Base-by-base conservation (phyloP, 2,113 vertebrate genomes). In the Catharus minimus region DNA sequence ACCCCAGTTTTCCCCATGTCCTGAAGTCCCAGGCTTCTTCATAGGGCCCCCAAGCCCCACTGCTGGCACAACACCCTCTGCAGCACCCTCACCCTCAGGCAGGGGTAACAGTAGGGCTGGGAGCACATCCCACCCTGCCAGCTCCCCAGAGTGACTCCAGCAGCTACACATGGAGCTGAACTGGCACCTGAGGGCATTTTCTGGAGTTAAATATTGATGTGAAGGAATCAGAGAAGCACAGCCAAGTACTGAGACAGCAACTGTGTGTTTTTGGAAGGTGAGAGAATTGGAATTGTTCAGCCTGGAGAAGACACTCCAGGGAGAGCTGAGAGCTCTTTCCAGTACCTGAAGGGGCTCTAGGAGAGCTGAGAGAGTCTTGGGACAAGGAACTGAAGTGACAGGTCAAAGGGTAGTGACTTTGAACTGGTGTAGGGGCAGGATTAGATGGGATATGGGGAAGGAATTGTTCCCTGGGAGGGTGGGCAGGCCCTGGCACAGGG, bases 1-100 rank as follows among this genome's bases (percentile, higher is more conserved):
- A 7, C 21, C 19, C 67, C 2, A 0, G 0, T 18, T 20, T 22
- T 15, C 28, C n/a, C 46, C 16, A 7, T 9, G 4, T 5, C 68
- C 24, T 11, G 49, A 33, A 10, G 13, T 5, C 17, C 33, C 27
- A 32, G 43, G 15, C 22, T 44, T 27, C 22, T 44, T 27, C 26
- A 3, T 0, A 7, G 22, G 39, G 8, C 3, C 61, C 32, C 44
- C 36, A 13, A 10, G 18, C 15, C 21, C 14, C 50, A 1, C 50
- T 36, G 16, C 43, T n/a, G 62, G 16, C 44, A 21, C 15, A 26
- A 3, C 1, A 5, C 5, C 28, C 24, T 11, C n/a, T 24, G 39
- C 28, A 32, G 22, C 23, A 46, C 4, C 41, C 39, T 18, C 5
- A 22, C 1, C 11, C 39, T 39, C 1, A 1, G 11, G 15, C 28